These are phyloP conservation scores for Agrotis segetum DNA, from an alignment of 2,888 invertebrate species.

Conservation along the genomic window DNA sequence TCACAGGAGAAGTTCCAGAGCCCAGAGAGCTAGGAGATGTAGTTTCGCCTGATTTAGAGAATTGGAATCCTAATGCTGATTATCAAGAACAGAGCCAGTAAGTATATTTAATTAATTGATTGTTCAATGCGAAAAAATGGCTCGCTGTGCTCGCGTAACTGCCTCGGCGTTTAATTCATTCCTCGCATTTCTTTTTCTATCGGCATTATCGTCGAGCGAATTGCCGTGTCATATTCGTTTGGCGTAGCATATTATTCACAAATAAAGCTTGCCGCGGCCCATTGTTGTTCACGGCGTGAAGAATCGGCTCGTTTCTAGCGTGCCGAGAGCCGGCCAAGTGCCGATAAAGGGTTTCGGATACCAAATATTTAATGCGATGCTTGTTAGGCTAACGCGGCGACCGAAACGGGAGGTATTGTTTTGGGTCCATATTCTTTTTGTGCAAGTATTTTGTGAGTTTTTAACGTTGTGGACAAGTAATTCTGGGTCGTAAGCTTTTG, in stretches of 20 bases:
- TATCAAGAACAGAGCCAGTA: not conserved
- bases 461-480: conserved; percentile 53
- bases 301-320: conserved; percentile 80
- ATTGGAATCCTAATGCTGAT: conserved; percentile 3
- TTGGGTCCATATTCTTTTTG: conserved; percentile 49
- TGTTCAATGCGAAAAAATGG: conserved; percentile 5
- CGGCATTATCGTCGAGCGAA: conserved; percentile 75
- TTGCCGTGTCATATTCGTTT: conserved; percentile 84
- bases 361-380: conserved; percentile 81
- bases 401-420: conserved; percentile 65
- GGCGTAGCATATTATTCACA: conserved; percentile 86
- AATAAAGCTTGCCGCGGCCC: conserved; percentile 84
- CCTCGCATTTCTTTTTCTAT: conserved; percentile 53
- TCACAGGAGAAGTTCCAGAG: not conserved
- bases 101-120: conserved; percentile 8
- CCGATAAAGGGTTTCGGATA: conserved; percentile 77
- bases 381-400: conserved; percentile 75
- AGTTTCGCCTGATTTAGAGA: conserved; percentile 3
- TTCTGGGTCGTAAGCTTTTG: conserved; percentile 55
- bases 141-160: conserved; percentile 22
- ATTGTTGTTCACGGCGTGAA: conserved; percentile 81
- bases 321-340: conserved; percentile 72
- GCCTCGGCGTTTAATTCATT: conserved; percentile 37
- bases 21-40: not conserved
- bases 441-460: conserved; percentile 50